Base-by-base conservation (phyloP, 2,113 vertebrate genomes). In the Passer domesticus region DNA sequence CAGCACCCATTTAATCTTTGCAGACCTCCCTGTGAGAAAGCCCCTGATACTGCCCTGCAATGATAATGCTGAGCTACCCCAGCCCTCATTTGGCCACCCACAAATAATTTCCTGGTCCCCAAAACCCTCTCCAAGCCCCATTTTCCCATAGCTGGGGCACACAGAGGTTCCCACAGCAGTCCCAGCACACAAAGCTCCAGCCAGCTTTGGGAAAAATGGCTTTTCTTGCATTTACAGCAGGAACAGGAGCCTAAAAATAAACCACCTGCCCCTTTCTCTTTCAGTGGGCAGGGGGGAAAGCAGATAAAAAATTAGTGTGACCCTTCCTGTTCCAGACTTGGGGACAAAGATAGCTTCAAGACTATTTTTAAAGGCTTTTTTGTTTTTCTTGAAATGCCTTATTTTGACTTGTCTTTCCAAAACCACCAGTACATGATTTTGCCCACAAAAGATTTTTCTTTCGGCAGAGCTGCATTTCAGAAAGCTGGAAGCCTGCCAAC, bases 401-500 rank as follows among this genome's bases (percentile, higher is more conserved):
- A 4, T 85, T 95, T 93, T 81, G 2, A 20, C 41, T 83, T 62
- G 17, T 69, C 75, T 81, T 77, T 70, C 49, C 33, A 28, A 86
- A 83, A 46, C 10, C 25, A 41, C 37, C 7, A 10, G 22, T 49
- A 44, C 0, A 3, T 0, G 0, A 22, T 41, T 92, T 83, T 77
- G 21, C 79, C 43, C 46, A 59, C 39, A 46, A 31, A 70, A 80
- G 75, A 62, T 53, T 84, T 63, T 75, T 67, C 47, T 78, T 70
- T 73, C 4, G 1, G 39, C 46, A 59, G 87, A 91, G 66, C 69
- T 82, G 60, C 30, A 6, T 85, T 87, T 79, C 22, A 25, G 12
- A 53, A 64, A 59, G 31, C 72, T 69, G 79, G 55, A 70, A 86
- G 13, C 3, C 52, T 86, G 79, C 85, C 95, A 90, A 15, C 12